Base-by-base conservation (phyloP, 2,113 vertebrate genomes). In the Zeus faber region DNA sequence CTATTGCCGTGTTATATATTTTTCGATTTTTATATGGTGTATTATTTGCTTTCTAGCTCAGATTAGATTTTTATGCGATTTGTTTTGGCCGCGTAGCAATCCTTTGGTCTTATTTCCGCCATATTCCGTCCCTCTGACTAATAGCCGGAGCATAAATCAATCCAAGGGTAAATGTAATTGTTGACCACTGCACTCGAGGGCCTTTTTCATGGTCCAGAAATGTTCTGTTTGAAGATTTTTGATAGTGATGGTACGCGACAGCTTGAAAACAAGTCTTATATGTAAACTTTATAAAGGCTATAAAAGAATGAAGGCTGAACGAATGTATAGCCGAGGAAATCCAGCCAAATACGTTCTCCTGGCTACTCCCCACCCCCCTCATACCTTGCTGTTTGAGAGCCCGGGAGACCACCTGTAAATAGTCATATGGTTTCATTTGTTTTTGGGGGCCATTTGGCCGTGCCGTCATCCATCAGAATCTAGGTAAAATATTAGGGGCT, bases 381-480 rank as follows among this genome's bases (percentile, higher is more conserved):
- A 62, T 26, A 65, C 77, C 77, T 71, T 52, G 70, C 58, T 79
- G n/a, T 76, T 81, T 85, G 71, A 83, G 87, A 77, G 64, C 67
- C 67, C 70, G 27, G 41, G 59, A 39, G 62, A 76, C 78, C 81
- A 49, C 55, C 77, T 85, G 85, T 83, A 89, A 83, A 84, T 86
- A 88, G 70, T 77, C 55, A 57, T 81, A 63, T 87, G 84, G 74
- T 84, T 85, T 85, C 78, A 72, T 50, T 80, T 74, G 54, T 58
- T 67, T 70, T 64, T 48, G 41, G 10, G 70, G 69, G 65, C 69
- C 54, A 31, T 83, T 86, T 81, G 37, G 53, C 84, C 74, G 65
- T 70, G 82, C 71, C 63, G 73, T 76, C 87, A 88, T 87, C 82
- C 59, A 54, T 86, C 85, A 87, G 57, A 70, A 70, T 85, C 62